phyloP scores from a whole-genome alignment of 2,888 invertebrate genomes.

The Drosophila rellima region DNA sequence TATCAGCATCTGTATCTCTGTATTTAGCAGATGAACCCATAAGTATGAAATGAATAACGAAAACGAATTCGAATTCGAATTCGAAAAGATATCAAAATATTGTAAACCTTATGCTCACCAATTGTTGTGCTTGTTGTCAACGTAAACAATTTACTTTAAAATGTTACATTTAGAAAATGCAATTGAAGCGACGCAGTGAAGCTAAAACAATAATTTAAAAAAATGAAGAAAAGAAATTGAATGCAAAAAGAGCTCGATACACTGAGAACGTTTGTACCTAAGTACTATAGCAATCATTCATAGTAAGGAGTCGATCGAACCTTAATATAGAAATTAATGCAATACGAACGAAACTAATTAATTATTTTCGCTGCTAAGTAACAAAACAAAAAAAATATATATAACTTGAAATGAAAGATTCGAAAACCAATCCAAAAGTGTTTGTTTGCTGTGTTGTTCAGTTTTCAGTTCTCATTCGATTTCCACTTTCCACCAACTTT shows the following conservation, averaged over 20 bases:
- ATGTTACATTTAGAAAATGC: conserved; percentile 49
- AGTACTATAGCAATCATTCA: conserved; percentile 62
- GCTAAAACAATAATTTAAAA: conserved; percentile 16
- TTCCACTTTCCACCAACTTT: conserved; percentile 26
- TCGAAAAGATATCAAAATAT: conserved; percentile 36
- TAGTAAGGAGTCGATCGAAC: conserved; percentile 21
- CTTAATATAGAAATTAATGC: conserved; percentile 40
- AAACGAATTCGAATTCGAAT: no score
- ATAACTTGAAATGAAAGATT: conserved; percentile 63
- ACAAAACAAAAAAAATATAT: conserved; percentile 30
- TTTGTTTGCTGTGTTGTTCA: conserved; percentile 74
- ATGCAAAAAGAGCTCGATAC: conserved; percentile 24
- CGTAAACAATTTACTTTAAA: conserved; percentile 62
- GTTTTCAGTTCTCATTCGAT: conserved; percentile 61
- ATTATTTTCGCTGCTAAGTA: conserved; percentile 53
- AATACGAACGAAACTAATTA: conserved; percentile 43
- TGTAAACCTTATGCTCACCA: conserved; percentile 81
- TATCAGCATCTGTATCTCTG: conserved; percentile 7
- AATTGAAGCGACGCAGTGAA: conserved; percentile 38
- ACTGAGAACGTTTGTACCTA: conserved; percentile 61
- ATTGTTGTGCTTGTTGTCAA: conserved; percentile 78
- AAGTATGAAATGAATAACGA: conserved; percentile 13
- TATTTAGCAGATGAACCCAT: conserved; percentile 20
- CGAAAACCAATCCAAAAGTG: conserved; percentile 66
- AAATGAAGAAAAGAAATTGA: neutral